These are phyloP conservation scores for Aythya baeri DNA, from an alignment of 2,113 vertebrate species.

Conservation along the genomic window DNA sequence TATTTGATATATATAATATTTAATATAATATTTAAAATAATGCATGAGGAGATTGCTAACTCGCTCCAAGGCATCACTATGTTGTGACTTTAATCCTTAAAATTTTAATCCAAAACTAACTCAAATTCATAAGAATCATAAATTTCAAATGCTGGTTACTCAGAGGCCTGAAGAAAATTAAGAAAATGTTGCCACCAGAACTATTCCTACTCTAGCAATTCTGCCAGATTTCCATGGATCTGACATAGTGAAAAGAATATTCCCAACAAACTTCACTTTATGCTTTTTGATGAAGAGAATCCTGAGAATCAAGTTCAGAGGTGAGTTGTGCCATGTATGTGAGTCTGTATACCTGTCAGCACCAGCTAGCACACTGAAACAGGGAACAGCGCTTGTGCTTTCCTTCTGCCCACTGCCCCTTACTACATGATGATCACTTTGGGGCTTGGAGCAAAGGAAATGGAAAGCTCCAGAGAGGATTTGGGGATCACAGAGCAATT, in stretches of 20 bases:
- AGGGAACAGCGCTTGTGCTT: not conserved
- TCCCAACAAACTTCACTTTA: not conserved
- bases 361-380: not conserved
- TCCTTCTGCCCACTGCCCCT: not conserved
- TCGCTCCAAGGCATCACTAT: not conserved
- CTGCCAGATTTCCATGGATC: not conserved
- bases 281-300: not conserved
- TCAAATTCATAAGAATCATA: not conserved
- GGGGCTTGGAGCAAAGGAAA: not conserved
- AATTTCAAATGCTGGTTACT: not conserved
- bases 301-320: not conserved
- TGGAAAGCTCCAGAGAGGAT: not conserved
- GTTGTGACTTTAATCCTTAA: accelerated
- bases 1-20: not conserved
- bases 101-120: not conserved
- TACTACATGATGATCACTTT: not conserved
- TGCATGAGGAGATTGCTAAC: not conserved
- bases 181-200: not conserved
- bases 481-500: not conserved
- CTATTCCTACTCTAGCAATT: not conserved
- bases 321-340: not conserved
- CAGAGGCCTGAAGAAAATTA: not conserved
- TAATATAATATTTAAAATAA: too few species aligned
- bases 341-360: not conserved
- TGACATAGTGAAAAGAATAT: not conserved